Evolutionary conservation across 2,113 vertebrate species (phyloP).

Genomic region (Toxostoma redivivum): DNA sequence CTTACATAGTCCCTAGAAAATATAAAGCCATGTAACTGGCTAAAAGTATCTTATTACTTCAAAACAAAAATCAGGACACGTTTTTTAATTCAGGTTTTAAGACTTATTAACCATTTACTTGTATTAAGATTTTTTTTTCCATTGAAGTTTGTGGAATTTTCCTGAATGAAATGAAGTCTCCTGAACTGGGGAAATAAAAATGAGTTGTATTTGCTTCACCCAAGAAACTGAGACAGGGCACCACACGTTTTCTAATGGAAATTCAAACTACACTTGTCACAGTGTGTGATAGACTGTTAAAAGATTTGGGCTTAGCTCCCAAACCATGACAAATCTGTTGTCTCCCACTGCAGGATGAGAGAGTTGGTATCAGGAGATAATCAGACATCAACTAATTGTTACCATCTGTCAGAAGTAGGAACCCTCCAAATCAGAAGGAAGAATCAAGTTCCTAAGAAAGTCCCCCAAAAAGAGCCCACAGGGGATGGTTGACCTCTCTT

Average conservation of each 20-base stretch:
- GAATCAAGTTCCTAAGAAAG: background rate
- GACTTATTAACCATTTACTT: background rate
- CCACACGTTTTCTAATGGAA: background rate
- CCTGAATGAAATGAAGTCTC: background rate
- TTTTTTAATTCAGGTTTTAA: background rate
- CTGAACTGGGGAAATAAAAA: background rate
- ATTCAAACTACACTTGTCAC: background rate
- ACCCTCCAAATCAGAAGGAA: background rate
- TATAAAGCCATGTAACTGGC: background rate
- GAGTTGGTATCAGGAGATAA: background rate
- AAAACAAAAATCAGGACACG: background rate
- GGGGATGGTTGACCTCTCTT: background rate
- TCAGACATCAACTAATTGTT: background rate
- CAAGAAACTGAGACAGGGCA: background rate
- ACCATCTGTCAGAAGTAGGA: background rate
- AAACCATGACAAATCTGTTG: conserved; percentile 24
- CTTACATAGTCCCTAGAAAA: background rate
- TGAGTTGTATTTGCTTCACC: background rate
- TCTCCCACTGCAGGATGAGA: background rate
- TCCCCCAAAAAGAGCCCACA: background rate
- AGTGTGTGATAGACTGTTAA: conserved; percentile 16
- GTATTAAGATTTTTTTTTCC: background rate
- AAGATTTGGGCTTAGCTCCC: conserved; percentile 27
- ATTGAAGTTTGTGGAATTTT: background rate
- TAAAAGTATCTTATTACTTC: background rate